Percentiles rank a stretch among this genome's conserved stretches.
These are phyloP conservation scores for Nomada ruficornis DNA, from an alignment of 2,888 invertebrate species.

Conservation along the genomic window DNA sequence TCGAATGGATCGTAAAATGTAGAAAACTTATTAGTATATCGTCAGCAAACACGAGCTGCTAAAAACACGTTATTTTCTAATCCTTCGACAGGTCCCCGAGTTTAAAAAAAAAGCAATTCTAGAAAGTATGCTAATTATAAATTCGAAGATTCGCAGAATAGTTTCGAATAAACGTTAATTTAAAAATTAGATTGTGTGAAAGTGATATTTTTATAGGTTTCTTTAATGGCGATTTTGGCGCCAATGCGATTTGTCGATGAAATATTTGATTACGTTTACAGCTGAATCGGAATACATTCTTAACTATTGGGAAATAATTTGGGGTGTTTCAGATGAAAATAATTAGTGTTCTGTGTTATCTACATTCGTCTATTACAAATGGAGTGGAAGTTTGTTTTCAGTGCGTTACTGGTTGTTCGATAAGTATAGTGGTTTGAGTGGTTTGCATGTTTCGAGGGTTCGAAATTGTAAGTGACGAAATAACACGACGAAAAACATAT, in stretches of 20 bases:
- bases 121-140: background rate
- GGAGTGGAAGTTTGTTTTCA: background rate
- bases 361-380: no score
- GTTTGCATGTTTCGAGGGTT: background rate
- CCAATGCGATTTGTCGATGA: no score
- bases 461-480: background rate
- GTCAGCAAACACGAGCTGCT: background rate
- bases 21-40: background rate
- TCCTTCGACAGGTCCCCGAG: background rate
- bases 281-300: no score
- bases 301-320: no score
- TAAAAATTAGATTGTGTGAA: no score
- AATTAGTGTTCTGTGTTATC: no score
- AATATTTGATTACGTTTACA: no score
- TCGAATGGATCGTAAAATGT: constrained; percentile 13
- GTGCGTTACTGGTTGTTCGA: background rate
- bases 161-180: no score
- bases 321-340: no score
- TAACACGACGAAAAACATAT: background rate
- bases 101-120: background rate
- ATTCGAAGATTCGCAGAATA: no score
- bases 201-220: no score
- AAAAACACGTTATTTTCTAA: background rate
- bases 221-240: no score
- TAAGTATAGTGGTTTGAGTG: background rate